Evolutionary conservation across 2,113 vertebrate genomes (phyloP).

Genomic region (Forbesichthys papilliferus): DNA sequence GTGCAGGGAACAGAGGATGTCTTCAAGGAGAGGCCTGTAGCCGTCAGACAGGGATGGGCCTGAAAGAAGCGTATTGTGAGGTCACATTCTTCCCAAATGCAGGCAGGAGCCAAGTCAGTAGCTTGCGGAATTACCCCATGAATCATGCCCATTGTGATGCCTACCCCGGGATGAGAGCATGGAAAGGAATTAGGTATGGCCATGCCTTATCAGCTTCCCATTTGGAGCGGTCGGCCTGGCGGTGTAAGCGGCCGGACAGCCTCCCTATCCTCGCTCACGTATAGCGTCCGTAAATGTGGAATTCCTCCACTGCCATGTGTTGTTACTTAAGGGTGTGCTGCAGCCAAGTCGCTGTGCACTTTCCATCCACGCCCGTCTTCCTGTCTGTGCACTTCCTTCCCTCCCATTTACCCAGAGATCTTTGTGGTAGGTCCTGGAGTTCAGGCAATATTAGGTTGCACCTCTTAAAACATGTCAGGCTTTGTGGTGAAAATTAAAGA

Average conservation of each 20-base stretch:
- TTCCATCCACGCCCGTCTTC: conserved; percentile 82
- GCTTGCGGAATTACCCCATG: conserved; percentile 77
- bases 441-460: conserved; percentile 83
- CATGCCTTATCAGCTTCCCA: conserved; percentile 71
- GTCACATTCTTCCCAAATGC: conserved; percentile 81
- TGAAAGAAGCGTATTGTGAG: conserved; percentile 82
- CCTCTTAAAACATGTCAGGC: conserved; percentile 82
- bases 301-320: conserved; percentile 78
- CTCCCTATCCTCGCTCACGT: conserved; percentile 51
- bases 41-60: conserved; percentile 72
- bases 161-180: conserved; percentile 76
- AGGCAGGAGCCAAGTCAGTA: conserved; percentile 79
- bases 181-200: conserved; percentile 77
- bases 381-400: conserved; percentile 81
- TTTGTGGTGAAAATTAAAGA: conserved; percentile 81
- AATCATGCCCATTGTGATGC: conserved; percentile 81
- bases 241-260: conserved; percentile 37
- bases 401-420: conserved; percentile 79
- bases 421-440: conserved; percentile 82
- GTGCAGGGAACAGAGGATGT: conserved; percentile 67
- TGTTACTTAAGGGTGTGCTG: conserved; percentile 80
- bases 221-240: conserved; percentile 37
- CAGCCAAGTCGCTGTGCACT: conserved; percentile 77
- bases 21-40: conserved; percentile 69
- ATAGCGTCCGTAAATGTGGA: conserved; percentile 59